A percentile compares a stretch with the other conserved stretches of the same genome.
These are phyloP conservation scores for Athene noctua DNA, from an alignment of 2,113 vertebrate species.

Conservation along the genomic window DNA sequence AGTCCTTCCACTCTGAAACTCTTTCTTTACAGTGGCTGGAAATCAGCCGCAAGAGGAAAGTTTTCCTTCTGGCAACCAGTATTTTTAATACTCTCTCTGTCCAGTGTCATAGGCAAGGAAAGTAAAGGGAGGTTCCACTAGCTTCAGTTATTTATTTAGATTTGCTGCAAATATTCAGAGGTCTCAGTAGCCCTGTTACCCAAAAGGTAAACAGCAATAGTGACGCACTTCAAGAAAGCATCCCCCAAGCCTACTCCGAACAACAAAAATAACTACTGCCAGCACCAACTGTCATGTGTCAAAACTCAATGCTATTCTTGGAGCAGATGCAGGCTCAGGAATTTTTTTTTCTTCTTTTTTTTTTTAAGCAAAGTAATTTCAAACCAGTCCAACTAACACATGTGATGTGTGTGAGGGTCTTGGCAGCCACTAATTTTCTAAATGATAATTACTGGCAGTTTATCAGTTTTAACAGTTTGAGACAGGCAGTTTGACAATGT, in stretches of 20 bases:
- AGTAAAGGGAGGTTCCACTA: background rate
- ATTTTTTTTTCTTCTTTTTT: background rate
- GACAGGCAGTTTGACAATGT: slow-evolving; percentile 27
- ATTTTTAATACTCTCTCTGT: background rate
- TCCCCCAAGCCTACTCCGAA: background rate
- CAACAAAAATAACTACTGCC: slow-evolving; percentile 48
- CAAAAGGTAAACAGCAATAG: background rate
- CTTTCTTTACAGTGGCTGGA: background rate
- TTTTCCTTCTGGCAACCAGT: background rate
- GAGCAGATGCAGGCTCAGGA: slow-evolving; percentile 5
- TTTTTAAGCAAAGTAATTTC: background rate
- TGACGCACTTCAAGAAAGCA: slow-evolving; percentile 33
- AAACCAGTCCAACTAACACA: slow-evolving; percentile 2
- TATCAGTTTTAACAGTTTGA: slow-evolving; percentile 6
- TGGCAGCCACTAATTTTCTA: slow-evolving; percentile 31
- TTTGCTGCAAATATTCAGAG: slow-evolving; percentile 17
- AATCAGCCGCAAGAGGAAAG: background rate
- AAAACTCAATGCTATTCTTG: slow-evolving; percentile 55
- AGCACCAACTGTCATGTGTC: slow-evolving; percentile 45
- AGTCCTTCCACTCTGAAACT: background rate
- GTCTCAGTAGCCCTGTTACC: background rate
- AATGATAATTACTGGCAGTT: slow-evolving; percentile 30
- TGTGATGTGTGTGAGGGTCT: background rate
- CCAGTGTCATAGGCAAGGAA: background rate
- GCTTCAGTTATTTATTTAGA: background rate